Conservation (phyloP, 2,113 vertebrate species). For the Diadophis punctatus region DNA sequence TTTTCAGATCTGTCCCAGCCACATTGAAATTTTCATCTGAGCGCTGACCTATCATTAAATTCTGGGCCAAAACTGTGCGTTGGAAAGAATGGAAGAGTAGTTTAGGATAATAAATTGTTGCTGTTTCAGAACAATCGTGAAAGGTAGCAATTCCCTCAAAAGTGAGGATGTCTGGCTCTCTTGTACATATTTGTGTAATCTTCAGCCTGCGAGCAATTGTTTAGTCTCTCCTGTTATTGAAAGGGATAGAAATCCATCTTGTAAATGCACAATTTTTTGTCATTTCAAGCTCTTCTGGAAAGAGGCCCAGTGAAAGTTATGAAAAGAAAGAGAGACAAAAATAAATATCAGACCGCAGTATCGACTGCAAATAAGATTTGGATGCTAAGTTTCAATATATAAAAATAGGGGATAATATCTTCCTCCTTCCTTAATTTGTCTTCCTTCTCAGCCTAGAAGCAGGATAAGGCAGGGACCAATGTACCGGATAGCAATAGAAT, state of each 20-base stretch:
- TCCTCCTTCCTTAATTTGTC: background rate
- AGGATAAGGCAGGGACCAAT: background rate
- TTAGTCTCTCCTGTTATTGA: background rate
- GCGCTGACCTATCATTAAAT: background rate
- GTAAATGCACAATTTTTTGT: background rate
- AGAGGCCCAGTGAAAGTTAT: background rate
- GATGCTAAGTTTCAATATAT: background rate
- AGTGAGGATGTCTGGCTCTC: background rate
- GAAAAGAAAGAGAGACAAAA: background rate
- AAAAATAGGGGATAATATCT: background rate
- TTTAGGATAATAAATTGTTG: background rate
- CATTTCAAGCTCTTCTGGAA: background rate
- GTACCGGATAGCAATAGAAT: background rate
- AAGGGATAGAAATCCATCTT: background rate
- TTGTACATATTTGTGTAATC: background rate
- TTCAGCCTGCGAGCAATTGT: background rate
- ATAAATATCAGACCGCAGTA: background rate
- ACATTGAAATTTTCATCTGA: background rate
- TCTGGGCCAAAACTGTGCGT: background rate
- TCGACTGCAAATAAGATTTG: background rate
- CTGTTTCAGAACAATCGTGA: background rate
- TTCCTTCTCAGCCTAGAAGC: background rate
- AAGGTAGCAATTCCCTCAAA: background rate
- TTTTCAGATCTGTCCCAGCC: background rate
- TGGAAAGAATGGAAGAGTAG: background rate